Evolutionary conservation across 2,797 vertebrate genomes (phyloP), one percentile per base, ranked within the genome.

Genomic region (Fratercula arctica): DNA sequence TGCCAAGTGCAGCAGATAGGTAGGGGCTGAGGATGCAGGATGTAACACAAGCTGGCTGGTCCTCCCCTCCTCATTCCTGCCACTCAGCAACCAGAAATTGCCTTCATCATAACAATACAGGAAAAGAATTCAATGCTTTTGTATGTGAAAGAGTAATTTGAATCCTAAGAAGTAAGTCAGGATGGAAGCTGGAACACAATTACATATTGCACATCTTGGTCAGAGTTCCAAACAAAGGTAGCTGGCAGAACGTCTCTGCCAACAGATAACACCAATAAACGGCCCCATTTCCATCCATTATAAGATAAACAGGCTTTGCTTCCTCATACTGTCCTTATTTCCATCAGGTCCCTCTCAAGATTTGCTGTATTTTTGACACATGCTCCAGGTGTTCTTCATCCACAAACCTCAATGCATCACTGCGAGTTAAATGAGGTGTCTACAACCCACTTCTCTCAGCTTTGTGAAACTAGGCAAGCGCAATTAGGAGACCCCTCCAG

Each of bases 141-240:
- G 57, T 85, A 94, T 4, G 10, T 57, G 61, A 77, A 66, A 90
- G 54, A 88, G 59, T 61, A 63, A 95, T 90, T 95, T 93, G 54
- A 83, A 51, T 39, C 50, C 73, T 87, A 87, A 91, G 61, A 72
- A 91, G 73, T 59, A 85, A 87, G 73, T 67, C 39, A 39, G 69
- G n/a, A 92, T 67, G 88, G 81, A 95, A 94, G 56, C 35, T 85
- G 76, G 66, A 91, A 66, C 81, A 91, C 89, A 95, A 94, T 75
- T 93, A 69, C 4, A 2, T 26, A 63, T 17, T 86, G 66, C 54
- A 67, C 0, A 0, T 54, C 54, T 85, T 76, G 92, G 93, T 79
- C 87, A 84, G 75, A 70, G 61, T 41, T 87, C 69, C 92, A 89
- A 89, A 93, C 74, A 94, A 86, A 95, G 81, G 75, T 45, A 83